These are phyloP conservation scores for Pherbina coryleti DNA, from an alignment of 2,888 invertebrate species.

Conservation along the genomic window DNA sequence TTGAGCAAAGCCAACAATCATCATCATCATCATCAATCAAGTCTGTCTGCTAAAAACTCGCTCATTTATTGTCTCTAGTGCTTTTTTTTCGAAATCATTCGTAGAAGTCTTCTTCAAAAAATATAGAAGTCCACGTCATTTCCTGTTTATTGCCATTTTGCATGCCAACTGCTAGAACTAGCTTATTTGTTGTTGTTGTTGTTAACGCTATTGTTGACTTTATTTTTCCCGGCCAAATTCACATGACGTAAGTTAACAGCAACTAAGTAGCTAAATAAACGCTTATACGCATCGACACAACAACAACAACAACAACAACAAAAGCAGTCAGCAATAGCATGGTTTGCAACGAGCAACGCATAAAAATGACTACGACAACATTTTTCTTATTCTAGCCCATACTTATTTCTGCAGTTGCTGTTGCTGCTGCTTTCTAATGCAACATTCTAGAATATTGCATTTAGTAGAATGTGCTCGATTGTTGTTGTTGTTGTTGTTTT, in stretches of 20 bases:
- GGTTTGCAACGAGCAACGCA: background rate
- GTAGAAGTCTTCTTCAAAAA: no score
- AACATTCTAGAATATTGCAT: slow-evolving; percentile 31
- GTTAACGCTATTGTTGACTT: slow-evolving; percentile 10
- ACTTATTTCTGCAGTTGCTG: background rate
- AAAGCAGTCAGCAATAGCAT: background rate
- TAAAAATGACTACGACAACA: background rate
- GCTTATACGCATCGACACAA: slow-evolving; percentile 11
- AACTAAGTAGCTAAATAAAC: background rate
- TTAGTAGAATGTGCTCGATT: slow-evolving; percentile 1
- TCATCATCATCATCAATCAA: no score
- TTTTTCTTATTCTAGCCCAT: background rate
- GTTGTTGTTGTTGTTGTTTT: background rate
- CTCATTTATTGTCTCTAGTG: no score
- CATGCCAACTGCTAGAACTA: slow-evolving; percentile 15
- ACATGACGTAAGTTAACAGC: slow-evolving; percentile 17
- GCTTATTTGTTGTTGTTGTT: background rate
- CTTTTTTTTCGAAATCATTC: no score
- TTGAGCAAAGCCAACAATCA: no score
- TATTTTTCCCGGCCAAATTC: slow-evolving; percentile 19
- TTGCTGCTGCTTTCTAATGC: slow-evolving; percentile 19
- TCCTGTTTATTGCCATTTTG: background rate
- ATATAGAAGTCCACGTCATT: no score
- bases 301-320: slow-evolving; percentile 20
- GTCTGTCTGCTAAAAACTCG: no score